phyloP scores from a whole-genome alignment of 2,797 vertebrate genomes.

The Lemur catta region DNA sequence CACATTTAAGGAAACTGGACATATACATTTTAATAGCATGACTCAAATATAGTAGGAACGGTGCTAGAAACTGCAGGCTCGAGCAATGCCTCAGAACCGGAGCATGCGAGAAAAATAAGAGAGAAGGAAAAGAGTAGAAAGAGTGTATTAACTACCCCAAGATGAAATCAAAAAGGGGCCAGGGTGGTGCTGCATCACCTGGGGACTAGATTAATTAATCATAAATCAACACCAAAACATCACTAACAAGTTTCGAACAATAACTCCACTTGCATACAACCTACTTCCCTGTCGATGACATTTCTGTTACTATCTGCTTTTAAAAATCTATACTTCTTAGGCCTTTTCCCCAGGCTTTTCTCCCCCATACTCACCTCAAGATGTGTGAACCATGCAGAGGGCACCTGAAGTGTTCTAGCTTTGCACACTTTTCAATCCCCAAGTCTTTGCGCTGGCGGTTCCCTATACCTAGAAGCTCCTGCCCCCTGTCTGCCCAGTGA shows the following conservation, averaged over 20 bases:
- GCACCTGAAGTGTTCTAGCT: background rate
- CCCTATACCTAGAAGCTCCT: background rate
- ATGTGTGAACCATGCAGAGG: background rate
- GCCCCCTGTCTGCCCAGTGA: background rate
- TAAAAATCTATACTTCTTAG: background rate
- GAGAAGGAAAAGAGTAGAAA: background rate
- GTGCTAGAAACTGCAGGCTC: background rate
- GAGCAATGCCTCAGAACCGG: background rate
- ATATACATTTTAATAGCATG: background rate
- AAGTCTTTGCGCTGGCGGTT: background rate
- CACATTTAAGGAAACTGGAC: background rate
- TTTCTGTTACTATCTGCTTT: background rate
- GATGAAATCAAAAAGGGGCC: background rate
- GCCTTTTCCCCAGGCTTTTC: background rate
- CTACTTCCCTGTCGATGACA: background rate
- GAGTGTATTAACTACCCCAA: background rate
- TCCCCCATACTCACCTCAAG: background rate
- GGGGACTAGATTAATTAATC: background rate
- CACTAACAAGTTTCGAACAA: background rate
- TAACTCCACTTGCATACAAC: background rate
- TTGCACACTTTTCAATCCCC: background rate
- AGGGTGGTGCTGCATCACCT: accelerated
- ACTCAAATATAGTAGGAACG: background rate
- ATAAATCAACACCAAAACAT: background rate
- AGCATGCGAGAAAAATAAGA: background rate